phyloP scores from a whole-genome alignment of 2,888 invertebrate genomes.

The Eupithecia dodoneata region DNA sequence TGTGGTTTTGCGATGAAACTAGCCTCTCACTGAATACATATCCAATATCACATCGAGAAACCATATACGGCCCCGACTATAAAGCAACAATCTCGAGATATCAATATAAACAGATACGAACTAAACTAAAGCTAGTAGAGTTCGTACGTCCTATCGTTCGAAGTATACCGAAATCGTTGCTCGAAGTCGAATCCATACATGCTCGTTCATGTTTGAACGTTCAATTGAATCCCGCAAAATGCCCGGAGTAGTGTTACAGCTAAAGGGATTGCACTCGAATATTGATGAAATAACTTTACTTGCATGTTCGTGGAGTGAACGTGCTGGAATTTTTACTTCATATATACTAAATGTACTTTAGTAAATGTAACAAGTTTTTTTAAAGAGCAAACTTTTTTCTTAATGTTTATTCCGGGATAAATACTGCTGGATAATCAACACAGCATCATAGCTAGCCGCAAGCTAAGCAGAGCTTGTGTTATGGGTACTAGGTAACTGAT shows the following conservation, averaged over 20 bases:
- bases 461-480: too few species aligned
- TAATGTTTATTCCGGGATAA: too few species aligned
- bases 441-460: too few species aligned
- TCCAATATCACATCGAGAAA: not conserved
- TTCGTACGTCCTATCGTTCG: not conserved
- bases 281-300: constrained; percentile 42
- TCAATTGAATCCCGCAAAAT: constrained; percentile 56
- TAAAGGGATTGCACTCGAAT: constrained; percentile 52
- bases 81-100: not conserved
- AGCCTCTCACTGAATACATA: not conserved
- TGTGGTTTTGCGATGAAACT: not conserved
- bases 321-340: not conserved
- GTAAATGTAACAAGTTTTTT: not conserved
- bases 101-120: not conserved
- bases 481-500: too few species aligned
- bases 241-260: not conserved
- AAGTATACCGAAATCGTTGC: not conserved
- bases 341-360: not conserved
- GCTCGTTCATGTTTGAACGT: constrained; percentile 52
- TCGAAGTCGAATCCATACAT: not conserved
- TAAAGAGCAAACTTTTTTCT: not conserved
- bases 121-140: not conserved
- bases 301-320: not conserved
- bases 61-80: not conserved
- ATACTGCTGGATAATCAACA: too few species aligned